These are phyloP conservation scores for Molossus molossus DNA, from an alignment of 2,797 vertebrate genomes.

Conservation along the genomic window DNA sequence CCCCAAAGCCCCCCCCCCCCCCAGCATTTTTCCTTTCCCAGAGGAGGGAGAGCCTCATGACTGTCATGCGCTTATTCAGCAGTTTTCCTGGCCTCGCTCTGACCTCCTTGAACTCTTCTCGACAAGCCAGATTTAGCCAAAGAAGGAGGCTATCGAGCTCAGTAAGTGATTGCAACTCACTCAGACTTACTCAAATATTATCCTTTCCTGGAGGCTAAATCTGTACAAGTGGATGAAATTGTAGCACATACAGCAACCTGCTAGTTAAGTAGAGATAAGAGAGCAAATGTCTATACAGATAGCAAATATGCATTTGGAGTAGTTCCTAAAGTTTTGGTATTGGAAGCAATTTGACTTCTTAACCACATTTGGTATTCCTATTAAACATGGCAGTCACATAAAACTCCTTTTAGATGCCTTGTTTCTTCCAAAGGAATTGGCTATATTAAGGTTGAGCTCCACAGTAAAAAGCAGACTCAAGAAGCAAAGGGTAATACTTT, in stretches of 20 bases:
- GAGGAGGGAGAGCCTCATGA: background rate
- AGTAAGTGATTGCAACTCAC: background rate
- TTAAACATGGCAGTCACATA: slow-evolving; percentile 41
- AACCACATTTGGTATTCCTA: slow-evolving; percentile 58
- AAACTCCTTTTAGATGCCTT: slow-evolving; percentile 42
- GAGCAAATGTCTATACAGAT: background rate
- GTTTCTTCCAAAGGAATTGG: slow-evolving; percentile 63
- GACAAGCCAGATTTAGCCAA: slow-evolving; percentile 3
- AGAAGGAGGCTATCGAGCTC: background rate
- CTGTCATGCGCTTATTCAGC: background rate
- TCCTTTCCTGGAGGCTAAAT: slow-evolving; percentile 46
- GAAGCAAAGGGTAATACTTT: slow-evolving; percentile 67
- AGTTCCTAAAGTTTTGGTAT: slow-evolving; percentile 45
- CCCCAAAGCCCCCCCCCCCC: background rate
- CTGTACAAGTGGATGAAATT: slow-evolving; percentile 7
- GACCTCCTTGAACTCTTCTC: background rate
- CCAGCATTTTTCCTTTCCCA: background rate
- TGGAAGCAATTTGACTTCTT: slow-evolving; percentile 26
- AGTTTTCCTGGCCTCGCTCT: slow-evolving; percentile 13
- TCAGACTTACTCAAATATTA: slow-evolving; percentile 42
- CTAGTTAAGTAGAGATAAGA: slow-evolving; percentile 38
- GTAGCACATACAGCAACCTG: background rate
- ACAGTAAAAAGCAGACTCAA: slow-evolving; percentile 57
- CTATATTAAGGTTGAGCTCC: slow-evolving; percentile 41
- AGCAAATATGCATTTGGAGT: slow-evolving; percentile 34